phyloP scores from a whole-genome alignment of 2,797 vertebrate genomes.

The Molossus alvarezi region DNA sequence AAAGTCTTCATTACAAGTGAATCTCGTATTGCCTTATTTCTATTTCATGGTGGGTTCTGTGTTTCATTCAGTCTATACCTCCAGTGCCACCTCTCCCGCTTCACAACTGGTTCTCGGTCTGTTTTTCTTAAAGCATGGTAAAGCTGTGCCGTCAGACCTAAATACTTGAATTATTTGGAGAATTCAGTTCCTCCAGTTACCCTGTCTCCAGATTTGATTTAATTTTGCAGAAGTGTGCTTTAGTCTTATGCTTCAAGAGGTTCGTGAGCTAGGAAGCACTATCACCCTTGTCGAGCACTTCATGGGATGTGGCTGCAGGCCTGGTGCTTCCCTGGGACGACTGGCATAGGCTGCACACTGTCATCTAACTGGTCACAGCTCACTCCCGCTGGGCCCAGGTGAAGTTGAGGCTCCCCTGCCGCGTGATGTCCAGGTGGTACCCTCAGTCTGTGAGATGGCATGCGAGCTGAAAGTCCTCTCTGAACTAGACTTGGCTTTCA shows the following conservation, averaged over 20 bases:
- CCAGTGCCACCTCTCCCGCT: neutral
- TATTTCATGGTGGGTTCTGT: conserved; percentile 3
- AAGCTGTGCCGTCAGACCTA: neutral
- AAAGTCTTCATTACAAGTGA: neutral
- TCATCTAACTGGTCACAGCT: neutral
- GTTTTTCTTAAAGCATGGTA: conserved; percentile 4
- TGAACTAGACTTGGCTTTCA: neutral
- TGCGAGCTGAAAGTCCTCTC: neutral
- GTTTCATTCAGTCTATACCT: conserved; percentile 11
- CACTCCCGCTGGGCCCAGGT: neutral
- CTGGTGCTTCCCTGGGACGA: neutral
- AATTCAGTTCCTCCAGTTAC: neutral
- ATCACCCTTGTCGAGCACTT: neutral
- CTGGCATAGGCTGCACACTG: neutral
- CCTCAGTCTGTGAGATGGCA: neutral
- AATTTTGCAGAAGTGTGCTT: neutral
- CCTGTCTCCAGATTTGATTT: neutral
- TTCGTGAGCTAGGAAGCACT: neutral
- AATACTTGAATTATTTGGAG: neutral
- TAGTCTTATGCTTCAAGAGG: neutral
- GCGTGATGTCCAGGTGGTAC: neutral
- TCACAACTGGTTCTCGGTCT: neutral
- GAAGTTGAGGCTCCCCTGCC: neutral
- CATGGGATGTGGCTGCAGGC: neutral
- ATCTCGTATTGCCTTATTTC: conserved; percentile 2